Percentiles rank a stretch among this genome's conserved stretches.
phyloP scores from a whole-genome alignment of 1,140 invertebrate genomes.

The Macrobrachium rosenbergii region DNA sequence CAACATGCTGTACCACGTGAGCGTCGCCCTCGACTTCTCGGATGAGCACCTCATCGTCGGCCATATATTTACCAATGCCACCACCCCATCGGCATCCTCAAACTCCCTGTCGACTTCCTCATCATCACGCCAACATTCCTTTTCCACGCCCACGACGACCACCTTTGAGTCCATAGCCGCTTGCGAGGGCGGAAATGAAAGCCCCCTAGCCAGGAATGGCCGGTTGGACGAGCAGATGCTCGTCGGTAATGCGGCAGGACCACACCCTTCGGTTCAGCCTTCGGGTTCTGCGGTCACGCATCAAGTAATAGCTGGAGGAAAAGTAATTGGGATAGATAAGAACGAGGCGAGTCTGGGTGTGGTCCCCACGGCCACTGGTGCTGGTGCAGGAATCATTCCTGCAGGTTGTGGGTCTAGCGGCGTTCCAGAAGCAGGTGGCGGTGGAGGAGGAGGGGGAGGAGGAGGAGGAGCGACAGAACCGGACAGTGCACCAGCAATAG shows the following conservation, averaged over 20 bases:
- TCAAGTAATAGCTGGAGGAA: neutral
- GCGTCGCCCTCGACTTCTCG: constrained; percentile 88
- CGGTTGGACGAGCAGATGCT: constrained; percentile 40
- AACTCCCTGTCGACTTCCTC: constrained; percentile 12
- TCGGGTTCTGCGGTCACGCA: neutral
- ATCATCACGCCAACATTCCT: constrained; percentile 35
- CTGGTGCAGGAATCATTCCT: neutral
- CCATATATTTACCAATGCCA: constrained; percentile 68
- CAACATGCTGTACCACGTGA: constrained; percentile 92
- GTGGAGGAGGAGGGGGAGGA: neutral
- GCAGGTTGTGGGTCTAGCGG: neutral
- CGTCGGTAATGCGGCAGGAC: neutral
- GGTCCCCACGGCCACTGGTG: neutral
- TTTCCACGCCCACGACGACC: constrained; percentile 29
- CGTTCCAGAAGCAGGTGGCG: neutral
- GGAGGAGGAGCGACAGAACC: neutral
- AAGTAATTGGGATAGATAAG: too few species aligned
- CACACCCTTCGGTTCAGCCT: neutral
- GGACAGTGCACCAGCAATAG: constrained; percentile 20
- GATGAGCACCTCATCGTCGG: constrained; percentile 83
- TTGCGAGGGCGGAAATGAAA: constrained; percentile 33
- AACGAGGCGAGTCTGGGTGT: too few species aligned
- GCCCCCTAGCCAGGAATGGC: constrained; percentile 46
- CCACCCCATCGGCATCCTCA: constrained; percentile 13
- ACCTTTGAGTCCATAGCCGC: constrained; percentile 38